phyloP scores from a whole-genome alignment of 2,888 invertebrate species.

The Hydroisotoma schaefferi region DNA sequence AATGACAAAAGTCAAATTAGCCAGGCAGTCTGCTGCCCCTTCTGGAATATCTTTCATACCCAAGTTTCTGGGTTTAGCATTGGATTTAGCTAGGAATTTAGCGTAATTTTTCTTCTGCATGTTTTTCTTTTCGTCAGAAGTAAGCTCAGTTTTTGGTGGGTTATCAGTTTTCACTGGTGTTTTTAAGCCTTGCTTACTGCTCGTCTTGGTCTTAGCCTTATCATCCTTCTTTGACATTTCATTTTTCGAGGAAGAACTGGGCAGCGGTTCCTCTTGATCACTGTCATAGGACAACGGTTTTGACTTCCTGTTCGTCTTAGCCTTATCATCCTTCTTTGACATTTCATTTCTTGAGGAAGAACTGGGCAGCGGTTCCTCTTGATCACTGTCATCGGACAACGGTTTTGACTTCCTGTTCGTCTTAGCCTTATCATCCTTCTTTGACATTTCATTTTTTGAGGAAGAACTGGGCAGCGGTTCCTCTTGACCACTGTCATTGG shows the following conservation, averaged over 20 bases:
- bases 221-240: constrained; percentile 5
- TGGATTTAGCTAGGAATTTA: constrained; percentile 66
- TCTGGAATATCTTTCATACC: constrained; percentile 77
- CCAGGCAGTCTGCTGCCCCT: constrained; percentile 68
- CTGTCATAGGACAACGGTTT: constrained; percentile 28
- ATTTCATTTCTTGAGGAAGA: not conserved
- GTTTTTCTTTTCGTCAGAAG: constrained; percentile 56
- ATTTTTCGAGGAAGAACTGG: not conserved
- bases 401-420: constrained; percentile 9
- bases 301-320: constrained; percentile 28
- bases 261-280: constrained; percentile 18
- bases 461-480: constrained; percentile 48
- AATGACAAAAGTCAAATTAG: constrained; percentile 67
- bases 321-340: not conserved
- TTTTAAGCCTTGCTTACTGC: not conserved
- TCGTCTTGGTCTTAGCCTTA: not conserved
- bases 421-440: constrained; percentile 1
- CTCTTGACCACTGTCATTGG: too few species aligned
- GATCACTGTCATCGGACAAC: constrained; percentile 8
- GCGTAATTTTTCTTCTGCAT: constrained; percentile 66
- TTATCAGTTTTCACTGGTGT: constrained; percentile 17
- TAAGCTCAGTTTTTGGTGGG: constrained; percentile 19
- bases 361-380: constrained; percentile 9
- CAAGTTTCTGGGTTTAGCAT: constrained; percentile 67
- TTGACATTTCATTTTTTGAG: constrained; percentile 9